Conservation (phyloP, 2,888 invertebrate species). For the Argyra leucocephala region DNA sequence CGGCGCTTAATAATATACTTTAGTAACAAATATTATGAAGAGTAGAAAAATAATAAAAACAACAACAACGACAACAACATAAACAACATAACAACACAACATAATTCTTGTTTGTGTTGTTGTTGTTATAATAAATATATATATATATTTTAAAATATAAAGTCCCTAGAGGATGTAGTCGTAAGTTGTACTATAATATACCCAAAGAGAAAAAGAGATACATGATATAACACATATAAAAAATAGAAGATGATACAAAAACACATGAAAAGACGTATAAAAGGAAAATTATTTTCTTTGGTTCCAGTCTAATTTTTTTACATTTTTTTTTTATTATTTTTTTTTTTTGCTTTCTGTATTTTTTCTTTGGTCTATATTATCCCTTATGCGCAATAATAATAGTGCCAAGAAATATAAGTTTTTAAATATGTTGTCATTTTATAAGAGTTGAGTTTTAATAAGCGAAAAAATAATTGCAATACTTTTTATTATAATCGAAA, state of each 20-base stretch:
- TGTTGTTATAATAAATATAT: neutral
- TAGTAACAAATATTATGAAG: neutral
- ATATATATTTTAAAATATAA: neutral
- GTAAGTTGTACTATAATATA: neutral
- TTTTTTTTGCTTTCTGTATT: neutral
- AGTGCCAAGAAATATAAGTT: too few species aligned
- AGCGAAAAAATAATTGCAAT: too few species aligned
- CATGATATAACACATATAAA: neutral
- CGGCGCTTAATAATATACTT: neutral
- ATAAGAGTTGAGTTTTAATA: too few species aligned
- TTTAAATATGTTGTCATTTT: too few species aligned
- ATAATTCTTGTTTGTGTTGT: too few species aligned
- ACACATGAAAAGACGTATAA: neutral
- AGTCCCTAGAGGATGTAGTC: neutral
- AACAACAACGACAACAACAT: too few species aligned
- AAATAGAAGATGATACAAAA: neutral
- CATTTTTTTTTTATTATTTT: neutral
- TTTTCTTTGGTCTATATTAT: neutral
- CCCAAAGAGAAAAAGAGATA: neutral
- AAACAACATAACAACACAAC: neutral
- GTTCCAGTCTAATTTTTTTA: conserved; percentile 1
- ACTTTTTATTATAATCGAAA: too few species aligned
- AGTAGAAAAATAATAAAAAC: neutral
- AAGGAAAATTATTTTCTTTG: neutral
- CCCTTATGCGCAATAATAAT: neutral